Conservation (phyloP, 2,113 vertebrate genomes). For the Uropsilus gracilis region DNA sequence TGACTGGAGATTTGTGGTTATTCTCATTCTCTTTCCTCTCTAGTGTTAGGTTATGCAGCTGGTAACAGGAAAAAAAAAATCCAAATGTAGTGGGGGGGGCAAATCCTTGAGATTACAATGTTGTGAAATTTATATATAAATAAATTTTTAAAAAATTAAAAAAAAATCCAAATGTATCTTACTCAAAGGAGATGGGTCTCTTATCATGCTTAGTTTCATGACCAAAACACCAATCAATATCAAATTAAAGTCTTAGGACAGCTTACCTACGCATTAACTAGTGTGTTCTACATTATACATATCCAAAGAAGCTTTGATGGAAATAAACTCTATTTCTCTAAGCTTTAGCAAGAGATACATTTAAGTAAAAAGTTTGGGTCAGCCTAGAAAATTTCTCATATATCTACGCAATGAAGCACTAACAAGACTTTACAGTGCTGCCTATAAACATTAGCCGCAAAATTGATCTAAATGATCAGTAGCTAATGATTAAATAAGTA, state of each 20-base stretch:
- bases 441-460: not conserved
- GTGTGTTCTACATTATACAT: not conserved
- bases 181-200: not conserved
- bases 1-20: not conserved
- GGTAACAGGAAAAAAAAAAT: not conserved
- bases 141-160: no score
- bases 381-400: not conserved
- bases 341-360: not conserved
- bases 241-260: not conserved
- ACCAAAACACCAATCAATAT: not conserved
- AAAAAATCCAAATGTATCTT: not conserved
- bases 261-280: not conserved
- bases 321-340: constrained; percentile 25
- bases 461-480: not conserved
- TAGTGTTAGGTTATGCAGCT: not conserved
- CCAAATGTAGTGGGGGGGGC: no score
- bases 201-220: not conserved
- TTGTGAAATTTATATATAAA: no score
- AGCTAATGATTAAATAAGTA: not conserved
- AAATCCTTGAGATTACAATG: no score
- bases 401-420: not conserved
- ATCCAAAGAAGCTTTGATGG: constrained; percentile 2
- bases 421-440: not conserved
- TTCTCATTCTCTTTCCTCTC: not conserved
- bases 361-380: not conserved